These are phyloP conservation scores for Rhineura floridana DNA, from an alignment of 2,113 vertebrate genomes.

Conservation along the genomic window DNA sequence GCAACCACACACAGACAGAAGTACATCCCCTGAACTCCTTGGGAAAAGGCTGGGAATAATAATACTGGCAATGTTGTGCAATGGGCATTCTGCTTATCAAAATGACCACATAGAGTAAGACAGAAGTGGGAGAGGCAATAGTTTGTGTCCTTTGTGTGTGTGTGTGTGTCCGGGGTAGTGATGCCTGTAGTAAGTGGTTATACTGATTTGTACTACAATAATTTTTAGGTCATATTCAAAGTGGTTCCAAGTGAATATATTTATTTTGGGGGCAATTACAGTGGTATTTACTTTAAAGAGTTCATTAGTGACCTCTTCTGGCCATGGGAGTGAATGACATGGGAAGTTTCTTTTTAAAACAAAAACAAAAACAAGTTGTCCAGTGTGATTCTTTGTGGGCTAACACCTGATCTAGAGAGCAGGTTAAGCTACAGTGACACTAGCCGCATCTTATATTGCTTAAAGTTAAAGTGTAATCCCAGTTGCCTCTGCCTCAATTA, in stretches of 20 bases:
- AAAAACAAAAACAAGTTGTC: background rate
- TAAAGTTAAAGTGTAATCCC: background rate
- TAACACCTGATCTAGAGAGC: background rate
- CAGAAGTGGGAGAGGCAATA: background rate
- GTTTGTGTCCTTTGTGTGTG: background rate
- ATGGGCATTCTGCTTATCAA: background rate
- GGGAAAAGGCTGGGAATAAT: background rate
- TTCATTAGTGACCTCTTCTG: constrained; percentile 74
- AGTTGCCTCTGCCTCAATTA: background rate
- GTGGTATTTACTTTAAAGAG: constrained; percentile 6
- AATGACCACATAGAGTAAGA: background rate
- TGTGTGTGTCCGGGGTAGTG: too few relatives aligned
- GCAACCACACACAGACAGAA: background rate
- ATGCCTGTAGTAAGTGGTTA: background rate
- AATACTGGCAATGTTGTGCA: background rate
- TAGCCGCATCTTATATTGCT: background rate
- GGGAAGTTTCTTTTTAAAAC: fast-evolving
- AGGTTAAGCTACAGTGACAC: background rate
- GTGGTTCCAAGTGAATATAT: background rate
- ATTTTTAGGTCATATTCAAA: background rate
- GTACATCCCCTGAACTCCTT: background rate
- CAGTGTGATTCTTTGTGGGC: fast-evolving
- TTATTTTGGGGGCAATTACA: background rate
- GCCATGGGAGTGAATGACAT: constrained; percentile 46
- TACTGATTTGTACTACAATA: fast-evolving